These are phyloP conservation scores for Gopherus evgoodei DNA, from an alignment of 2,113 vertebrate species.

Conservation along the genomic window DNA sequence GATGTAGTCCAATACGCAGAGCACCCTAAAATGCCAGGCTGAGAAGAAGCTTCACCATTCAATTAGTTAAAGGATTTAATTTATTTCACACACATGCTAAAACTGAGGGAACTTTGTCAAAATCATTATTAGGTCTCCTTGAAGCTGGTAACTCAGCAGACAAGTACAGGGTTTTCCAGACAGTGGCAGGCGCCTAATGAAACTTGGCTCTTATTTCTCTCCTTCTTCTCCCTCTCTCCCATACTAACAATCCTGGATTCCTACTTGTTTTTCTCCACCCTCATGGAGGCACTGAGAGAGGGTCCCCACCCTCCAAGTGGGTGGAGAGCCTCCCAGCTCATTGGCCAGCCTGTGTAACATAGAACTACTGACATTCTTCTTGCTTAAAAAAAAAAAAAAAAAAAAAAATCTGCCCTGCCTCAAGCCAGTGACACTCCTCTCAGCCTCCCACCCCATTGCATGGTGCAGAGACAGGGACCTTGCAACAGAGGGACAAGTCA, in stretches of 20 bases:
- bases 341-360: background rate
- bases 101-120: background rate
- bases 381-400: too few species aligned
- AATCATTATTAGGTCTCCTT: background rate
- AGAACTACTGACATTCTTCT: background rate
- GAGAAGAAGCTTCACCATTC: background rate
- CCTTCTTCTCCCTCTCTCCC: background rate
- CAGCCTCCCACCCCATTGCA: background rate
- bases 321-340: background rate
- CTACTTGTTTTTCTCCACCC: background rate
- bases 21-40: rapidly evolving
- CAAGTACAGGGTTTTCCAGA: background rate
- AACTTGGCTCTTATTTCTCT: background rate
- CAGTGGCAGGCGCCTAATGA: background rate
- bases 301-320: background rate
- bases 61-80: background rate
- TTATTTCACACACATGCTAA: background rate
- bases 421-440: background rate
- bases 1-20: background rate
- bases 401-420: background rate
- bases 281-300: background rate
- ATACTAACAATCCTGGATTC: background rate
- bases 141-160: background rate
- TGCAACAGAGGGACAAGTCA: background rate
- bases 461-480: background rate